These are phyloP conservation scores for Sternotherus odoratus DNA, from an alignment of 2,797 vertebrate genomes.

Conservation along the genomic window DNA sequence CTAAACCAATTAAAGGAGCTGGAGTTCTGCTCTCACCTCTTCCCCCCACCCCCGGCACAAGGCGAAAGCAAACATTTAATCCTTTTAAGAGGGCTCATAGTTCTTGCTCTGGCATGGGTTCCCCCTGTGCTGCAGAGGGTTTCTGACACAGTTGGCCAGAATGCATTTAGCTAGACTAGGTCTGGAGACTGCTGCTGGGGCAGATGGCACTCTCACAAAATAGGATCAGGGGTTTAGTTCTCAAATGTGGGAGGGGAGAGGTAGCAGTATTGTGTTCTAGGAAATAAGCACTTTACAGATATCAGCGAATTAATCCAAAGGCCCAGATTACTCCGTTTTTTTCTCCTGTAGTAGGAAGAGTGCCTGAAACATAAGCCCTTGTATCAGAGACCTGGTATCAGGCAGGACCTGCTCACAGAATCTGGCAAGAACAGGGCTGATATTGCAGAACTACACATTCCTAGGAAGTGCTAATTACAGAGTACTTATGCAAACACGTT, in stretches of 20 bases:
- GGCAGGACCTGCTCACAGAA: too few relatives aligned
- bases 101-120: accelerated
- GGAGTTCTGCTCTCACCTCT: not conserved
- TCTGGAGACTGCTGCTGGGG: not conserved
- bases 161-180: accelerated
- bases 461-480: too few relatives aligned
- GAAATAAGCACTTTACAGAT: not conserved
- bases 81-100: not conserved
- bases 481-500: too few relatives aligned
- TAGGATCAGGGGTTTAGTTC: not conserved
- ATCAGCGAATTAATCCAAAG: conserved; percentile 11
- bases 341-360: not conserved
- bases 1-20: accelerated
- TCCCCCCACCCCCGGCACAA: accelerated
- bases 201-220: accelerated
- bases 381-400: too few relatives aligned
- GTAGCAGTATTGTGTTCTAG: not conserved
- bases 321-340: not conserved
- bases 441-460: too few relatives aligned
- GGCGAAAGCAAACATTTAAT: not conserved
- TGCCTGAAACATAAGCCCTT: too few relatives aligned
- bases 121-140: not conserved
- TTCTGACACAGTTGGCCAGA: not conserved
- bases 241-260: accelerated
- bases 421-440: too few relatives aligned